A percentile compares a stretch with the other conserved stretches of the same genome.
Conservation (phyloP, 2,797 vertebrate genomes). For the Epinephelus coioides region DNA sequence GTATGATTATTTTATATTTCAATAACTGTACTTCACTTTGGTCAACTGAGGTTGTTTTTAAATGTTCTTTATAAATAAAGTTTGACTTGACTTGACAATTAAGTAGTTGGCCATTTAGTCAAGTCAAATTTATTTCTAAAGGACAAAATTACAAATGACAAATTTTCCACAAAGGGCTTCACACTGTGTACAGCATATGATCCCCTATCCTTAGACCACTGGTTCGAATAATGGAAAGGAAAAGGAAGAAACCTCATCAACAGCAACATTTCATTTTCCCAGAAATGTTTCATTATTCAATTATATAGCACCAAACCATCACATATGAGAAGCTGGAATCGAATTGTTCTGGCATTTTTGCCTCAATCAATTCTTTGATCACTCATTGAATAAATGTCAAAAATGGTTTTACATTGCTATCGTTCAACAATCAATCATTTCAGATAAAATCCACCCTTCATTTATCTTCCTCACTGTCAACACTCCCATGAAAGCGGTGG, state of each 20-base stretch:
- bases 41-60: too few species aligned
- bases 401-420: neutral
- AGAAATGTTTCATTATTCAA: too few species aligned
- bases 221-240: neutral
- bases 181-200: neutral
- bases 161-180: too few species aligned
- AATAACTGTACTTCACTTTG: too few species aligned
- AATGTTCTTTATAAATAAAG: too few species aligned
- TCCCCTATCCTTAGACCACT: neutral
- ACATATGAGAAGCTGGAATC: neutral
- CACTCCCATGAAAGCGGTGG: conserved; percentile 10
- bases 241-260: neutral
- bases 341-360: neutral
- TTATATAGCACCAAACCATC: neutral
- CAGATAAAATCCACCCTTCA: neutral
- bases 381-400: neutral
- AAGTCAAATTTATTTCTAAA: neutral
- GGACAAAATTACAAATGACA: neutral
- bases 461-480: neutral
- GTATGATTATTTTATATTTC: too few species aligned
- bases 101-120: neutral
- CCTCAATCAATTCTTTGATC: neutral
- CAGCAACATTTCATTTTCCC: too few species aligned
- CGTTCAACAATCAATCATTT: neutral
- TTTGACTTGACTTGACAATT: neutral